phyloP scores from a whole-genome alignment of 2,113 vertebrate genomes.

The Lipotes vexillifer region DNA sequence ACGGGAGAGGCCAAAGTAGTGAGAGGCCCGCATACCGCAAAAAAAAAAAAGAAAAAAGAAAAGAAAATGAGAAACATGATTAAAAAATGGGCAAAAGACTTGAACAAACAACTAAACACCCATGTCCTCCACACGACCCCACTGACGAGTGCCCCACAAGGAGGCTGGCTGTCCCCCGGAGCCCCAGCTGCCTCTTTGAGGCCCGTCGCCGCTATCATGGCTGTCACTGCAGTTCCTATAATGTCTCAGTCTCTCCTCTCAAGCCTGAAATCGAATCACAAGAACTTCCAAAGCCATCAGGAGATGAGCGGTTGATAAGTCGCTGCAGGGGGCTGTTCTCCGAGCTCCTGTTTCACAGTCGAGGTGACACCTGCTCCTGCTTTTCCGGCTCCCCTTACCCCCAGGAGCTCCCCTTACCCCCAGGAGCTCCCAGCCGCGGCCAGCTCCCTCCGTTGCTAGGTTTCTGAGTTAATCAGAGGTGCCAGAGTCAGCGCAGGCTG shows the following conservation, averaged over 20 bases:
- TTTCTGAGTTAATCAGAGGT: neutral
- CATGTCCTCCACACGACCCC: fast-evolving
- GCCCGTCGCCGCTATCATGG: fast-evolving
- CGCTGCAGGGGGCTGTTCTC: neutral
- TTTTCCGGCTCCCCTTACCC: neutral
- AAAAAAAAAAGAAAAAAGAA: too few relatives aligned
- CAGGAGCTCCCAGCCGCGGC: neutral
- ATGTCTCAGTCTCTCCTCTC: neutral
- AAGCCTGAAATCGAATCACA: conserved; percentile 45
- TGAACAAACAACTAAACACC: too few relatives aligned
- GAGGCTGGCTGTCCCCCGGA: neutral
- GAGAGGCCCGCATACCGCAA: too few relatives aligned
- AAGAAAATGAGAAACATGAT: too few relatives aligned
- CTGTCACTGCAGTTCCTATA: neutral
- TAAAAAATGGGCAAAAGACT: too few relatives aligned
- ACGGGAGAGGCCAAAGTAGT: fast-evolving
- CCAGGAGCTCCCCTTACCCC: neutral
- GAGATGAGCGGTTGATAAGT: neutral
- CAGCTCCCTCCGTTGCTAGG: neutral
- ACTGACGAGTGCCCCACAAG: fast-evolving
- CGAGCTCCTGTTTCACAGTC: neutral
- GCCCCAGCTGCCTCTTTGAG: neutral
- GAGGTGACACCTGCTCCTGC: neutral
- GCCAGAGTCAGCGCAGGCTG: neutral
- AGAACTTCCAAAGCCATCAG: conserved; percentile 14